Evolutionary conservation across 2,888 invertebrate genomes (phyloP), one percentile per base, ranked within the genome.

Genomic region (Nomada lathburiana): DNA sequence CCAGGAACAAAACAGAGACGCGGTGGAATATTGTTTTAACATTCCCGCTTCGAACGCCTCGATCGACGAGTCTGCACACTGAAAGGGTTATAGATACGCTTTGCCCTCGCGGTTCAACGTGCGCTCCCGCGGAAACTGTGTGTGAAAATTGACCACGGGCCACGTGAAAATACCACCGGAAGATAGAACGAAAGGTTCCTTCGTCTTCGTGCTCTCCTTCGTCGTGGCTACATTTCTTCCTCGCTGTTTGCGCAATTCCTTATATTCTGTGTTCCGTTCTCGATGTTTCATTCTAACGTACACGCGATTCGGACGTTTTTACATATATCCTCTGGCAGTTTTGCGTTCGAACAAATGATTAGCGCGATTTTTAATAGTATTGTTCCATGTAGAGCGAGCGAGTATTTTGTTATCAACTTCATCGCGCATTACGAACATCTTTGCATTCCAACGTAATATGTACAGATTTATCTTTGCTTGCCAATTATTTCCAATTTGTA

Each of bases 1-100:
- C 62, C 85, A 74, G 81, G 82, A 86, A 88, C 87, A 85, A 88
- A 88, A 84, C 84, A 76, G 60, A 76, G 72, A 76, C 75, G 63
- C 75, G 64, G 73, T 42, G 70, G 81, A 73, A 84, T 84, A 84
- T 86, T 71, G 77, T 82, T 86, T 75, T 62, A 81, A 64, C 81
- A 69, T 71, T 75, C 78, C 65, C 52, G 63, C 53, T 63, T 59
- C 42, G 59, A 63, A 59, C 80, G 77, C 72, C 60, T 80, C 74
- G 60, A 36, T 59, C 52, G 50, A 20, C 26, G 59, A 44, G 62
- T 29, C 26, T 26, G 36, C 36, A 68, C 50, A 36, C 26, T 36
- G 60, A 60, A 70, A 42, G 76, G 55, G 55, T 63, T 13, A 50
- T 3, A 53, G 52, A 18, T 29, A 47, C 29, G 50, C 36, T 60